These are phyloP conservation scores for Pyralis farinalis DNA, from an alignment of 2,888 invertebrate species.

Conservation along the genomic window DNA sequence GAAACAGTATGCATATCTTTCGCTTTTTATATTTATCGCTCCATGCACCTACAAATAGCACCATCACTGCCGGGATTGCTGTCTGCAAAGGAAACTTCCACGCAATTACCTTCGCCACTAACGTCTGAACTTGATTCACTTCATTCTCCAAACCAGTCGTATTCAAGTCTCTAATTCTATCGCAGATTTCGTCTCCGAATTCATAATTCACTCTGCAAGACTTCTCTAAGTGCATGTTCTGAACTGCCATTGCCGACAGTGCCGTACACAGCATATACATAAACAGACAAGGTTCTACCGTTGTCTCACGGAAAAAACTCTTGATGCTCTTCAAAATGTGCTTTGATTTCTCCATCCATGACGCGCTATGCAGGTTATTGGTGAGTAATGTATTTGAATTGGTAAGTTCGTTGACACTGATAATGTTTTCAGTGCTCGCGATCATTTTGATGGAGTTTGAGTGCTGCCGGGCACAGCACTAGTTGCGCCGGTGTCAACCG, in stretches of 20 bases:
- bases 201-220: constrained; percentile 78
- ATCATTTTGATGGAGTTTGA: constrained; percentile 38
- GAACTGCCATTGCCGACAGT: constrained; percentile 82
- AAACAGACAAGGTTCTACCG: constrained; percentile 85
- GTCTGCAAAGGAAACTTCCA: constrained; percentile 83
- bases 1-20: constrained; percentile 81
- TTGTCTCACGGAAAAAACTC: constrained; percentile 59
- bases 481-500: constrained; percentile 4
- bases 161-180: constrained; percentile 64
- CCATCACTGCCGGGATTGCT: constrained; percentile 78
- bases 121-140: constrained; percentile 62
- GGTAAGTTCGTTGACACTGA: constrained; percentile 49
- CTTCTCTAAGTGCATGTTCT: constrained; percentile 81
- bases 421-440: constrained; percentile 45
- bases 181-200: constrained; percentile 76
- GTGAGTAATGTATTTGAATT: constrained; percentile 62
- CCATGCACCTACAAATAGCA: constrained; percentile 83
- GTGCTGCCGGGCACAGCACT: constrained; percentile 1
- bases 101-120: constrained; percentile 76
- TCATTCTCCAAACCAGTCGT: constrained; percentile 63
- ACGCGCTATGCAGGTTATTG: constrained; percentile 32
- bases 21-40: constrained; percentile 81
- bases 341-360: constrained; percentile 59
- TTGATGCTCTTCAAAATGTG: constrained; percentile 54
- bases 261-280: constrained; percentile 84